Evolutionary conservation across 2,797 vertebrate species (phyloP), one percentile per base, ranked within the genome.

Genomic region (Xyrichtys novacula): DNA sequence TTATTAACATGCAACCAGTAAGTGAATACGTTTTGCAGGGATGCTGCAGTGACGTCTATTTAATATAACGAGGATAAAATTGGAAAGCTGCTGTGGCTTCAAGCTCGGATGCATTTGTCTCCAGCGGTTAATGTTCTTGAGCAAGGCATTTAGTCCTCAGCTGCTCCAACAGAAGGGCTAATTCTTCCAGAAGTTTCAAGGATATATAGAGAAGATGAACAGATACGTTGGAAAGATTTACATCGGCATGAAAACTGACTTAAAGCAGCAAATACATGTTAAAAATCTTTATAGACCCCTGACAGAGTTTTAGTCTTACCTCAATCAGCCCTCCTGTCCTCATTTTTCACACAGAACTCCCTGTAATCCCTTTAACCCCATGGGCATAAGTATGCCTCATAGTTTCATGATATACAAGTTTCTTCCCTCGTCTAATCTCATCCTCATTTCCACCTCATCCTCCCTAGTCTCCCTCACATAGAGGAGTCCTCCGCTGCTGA

Each of bases 381-480:
- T 8, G 40, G 7, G 28, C 57, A 34, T 65, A n/a, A n/a, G n/a
- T 23, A 43, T 43, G 39, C 11, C 17, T 43, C 15, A 73, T 15
- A 29, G 16, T 42, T 28, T 54, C 57, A 57, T 42, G 1, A 0
- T 11, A 44, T 43, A 46, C 43, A 57, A 15, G 53, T 63, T 42
- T 12, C 38, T 36, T 7, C 10, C 43, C 52, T 32, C 57, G 63
- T 25, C 47, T 22, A 32, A 26, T 8, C 38, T 66, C 85, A 78
- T 76, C 3, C 17, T 50, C 68, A 69, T 64, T 44, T 74, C 52
- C 7, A 38, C 36, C 8, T 31, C 20, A 26, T 34, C 32, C 32
- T 12, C 53, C 22, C 31, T n/a, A 59, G 63, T 65, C 75, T 81
- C 83, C 68, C 75, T 81, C 83, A 55, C 53, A 0, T 29, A 52